These are phyloP conservation scores for Chrysomela aeneicollis DNA, from an alignment of 2,888 invertebrate genomes.

Conservation along the genomic window DNA sequence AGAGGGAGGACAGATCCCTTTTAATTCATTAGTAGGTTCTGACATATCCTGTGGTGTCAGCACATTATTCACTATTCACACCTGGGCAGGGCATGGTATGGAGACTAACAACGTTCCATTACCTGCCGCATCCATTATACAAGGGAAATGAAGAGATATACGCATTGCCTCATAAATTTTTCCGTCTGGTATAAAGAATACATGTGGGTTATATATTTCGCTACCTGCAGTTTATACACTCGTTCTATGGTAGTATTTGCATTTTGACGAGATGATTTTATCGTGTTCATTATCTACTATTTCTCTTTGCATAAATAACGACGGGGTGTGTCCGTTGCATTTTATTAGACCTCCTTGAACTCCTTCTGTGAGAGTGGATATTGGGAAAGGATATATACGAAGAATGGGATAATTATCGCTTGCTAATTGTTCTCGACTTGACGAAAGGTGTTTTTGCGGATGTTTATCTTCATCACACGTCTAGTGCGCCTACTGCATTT, in stretches of 20 bases:
- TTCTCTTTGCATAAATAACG: constrained; percentile 17
- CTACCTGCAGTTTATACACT: constrained; percentile 34
- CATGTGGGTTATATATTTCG: constrained; percentile 32
- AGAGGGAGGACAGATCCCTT: constrained; percentile 42
- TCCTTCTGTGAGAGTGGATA: background rate
- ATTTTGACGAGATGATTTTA: constrained; percentile 35
- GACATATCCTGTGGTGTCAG: constrained; percentile 45
- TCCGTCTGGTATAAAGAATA: constrained; percentile 27
- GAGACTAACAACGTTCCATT: constrained; percentile 40
- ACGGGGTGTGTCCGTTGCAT: constrained; percentile 12
- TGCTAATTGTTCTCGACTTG: background rate
- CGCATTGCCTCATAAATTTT: constrained; percentile 31
- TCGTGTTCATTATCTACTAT: constrained; percentile 25
- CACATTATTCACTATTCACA: constrained; percentile 49
- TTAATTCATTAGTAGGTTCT: constrained; percentile 46
- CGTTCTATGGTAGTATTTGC: constrained; percentile 30
- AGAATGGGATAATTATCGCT: background rate
- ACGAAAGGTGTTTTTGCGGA: background rate
- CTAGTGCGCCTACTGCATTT: background rate
- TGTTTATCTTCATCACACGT: constrained; percentile 1
- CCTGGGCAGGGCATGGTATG: constrained; percentile 41
- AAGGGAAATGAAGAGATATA: constrained; percentile 33
- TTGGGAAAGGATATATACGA: constrained; percentile 1
- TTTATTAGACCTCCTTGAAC: constrained; percentile 4
- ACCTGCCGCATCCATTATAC: constrained; percentile 24